Conservation (phyloP, 2,797 vertebrate species). For the Synaphobranchus kaupii region DNA sequence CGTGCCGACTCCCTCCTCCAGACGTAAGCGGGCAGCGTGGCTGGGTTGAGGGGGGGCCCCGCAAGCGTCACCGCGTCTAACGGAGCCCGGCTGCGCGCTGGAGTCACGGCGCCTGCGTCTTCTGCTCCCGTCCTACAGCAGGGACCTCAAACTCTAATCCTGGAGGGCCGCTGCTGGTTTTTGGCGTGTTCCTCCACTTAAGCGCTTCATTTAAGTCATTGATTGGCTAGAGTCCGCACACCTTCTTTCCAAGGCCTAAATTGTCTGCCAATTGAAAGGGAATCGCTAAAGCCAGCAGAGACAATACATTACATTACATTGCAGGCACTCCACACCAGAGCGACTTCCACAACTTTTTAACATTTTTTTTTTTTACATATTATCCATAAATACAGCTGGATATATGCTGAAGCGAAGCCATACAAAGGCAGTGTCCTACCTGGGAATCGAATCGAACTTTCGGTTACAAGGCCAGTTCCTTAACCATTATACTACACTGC, state of each 20-base stretch:
- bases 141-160: neutral
- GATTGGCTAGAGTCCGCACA: neutral
- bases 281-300: neutral
- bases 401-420: too few relatives aligned
- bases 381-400: too few relatives aligned
- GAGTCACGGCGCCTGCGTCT: neutral
- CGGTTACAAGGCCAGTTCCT: too few relatives aligned
- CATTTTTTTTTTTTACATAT: too few relatives aligned
- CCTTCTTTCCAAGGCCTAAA: neutral
- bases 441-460: too few relatives aligned
- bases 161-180: neutral
- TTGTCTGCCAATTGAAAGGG: neutral
- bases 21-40: neutral
- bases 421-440: too few relatives aligned
- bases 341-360: too few relatives aligned
- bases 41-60: neutral
- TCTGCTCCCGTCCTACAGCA: neutral
- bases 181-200: neutral
- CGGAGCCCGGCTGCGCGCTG: neutral
- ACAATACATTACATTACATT: too few relatives aligned
- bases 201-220: neutral
- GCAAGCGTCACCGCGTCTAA: neutral
- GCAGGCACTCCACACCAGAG: too few relatives aligned
- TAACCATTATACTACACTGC: too few relatives aligned
- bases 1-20: constrained; percentile 35